A percentile compares a stretch with the other conserved stretches of the same genome.
Conservation (phyloP, 2,113 vertebrate genomes). For the Tor tambroides region DNA sequence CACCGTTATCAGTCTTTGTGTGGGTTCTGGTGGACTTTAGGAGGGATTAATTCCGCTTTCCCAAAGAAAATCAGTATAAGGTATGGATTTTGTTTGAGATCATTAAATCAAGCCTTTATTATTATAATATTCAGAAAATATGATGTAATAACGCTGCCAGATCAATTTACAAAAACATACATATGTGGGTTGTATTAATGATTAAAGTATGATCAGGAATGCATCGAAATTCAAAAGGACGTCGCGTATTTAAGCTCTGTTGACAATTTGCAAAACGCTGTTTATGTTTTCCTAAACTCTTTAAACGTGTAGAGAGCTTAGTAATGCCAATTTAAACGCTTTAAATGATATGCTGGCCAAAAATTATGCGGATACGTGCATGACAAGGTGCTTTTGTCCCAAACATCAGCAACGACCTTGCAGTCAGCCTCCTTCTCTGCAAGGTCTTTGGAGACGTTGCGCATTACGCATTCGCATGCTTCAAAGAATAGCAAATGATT, state of each 20-base stretch:
- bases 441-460: slow-evolving; percentile 54
- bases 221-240: not conserved
- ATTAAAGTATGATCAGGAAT: not conserved
- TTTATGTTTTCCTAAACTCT: not conserved
- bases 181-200: not conserved
- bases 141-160: not conserved
- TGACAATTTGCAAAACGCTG: not conserved
- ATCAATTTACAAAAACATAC: not conserved
- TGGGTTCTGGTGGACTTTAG: slow-evolving; percentile 49
- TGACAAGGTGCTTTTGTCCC: slow-evolving; percentile 16
- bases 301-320: not conserved
- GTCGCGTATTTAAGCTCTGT: not conserved
- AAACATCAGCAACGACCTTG: slow-evolving; percentile 59
- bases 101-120: not conserved
- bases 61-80: slow-evolving; percentile 54
- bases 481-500: not conserved
- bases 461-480: slow-evolving; percentile 56
- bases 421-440: slow-evolving; percentile 44
- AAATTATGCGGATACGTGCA: not conserved
- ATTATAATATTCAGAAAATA: not conserved
- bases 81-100: slow-evolving; percentile 45
- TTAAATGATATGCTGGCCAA: not conserved
- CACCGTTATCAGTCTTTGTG: slow-evolving; percentile 59
- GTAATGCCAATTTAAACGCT: not conserved
- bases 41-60: slow-evolving; percentile 36